Evolutionary conservation across 92 coral and sea anemone genomes (phyloP), one percentile per base, ranked within the genome.

Genomic region (Hydrozoanthus gracilis): DNA sequence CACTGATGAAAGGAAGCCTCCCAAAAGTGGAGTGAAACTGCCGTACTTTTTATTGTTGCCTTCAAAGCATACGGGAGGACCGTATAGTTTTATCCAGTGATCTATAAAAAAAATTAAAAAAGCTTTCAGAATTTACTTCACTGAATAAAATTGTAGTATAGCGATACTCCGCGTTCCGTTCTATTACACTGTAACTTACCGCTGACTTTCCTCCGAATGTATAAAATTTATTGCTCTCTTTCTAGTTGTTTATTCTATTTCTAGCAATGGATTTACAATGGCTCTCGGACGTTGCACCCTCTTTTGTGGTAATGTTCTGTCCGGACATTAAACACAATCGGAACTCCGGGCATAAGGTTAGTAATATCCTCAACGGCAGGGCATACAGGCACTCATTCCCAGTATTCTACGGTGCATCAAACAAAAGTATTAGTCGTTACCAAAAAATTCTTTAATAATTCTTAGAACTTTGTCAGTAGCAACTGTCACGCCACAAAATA

Each of bases 341-440:
- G 74, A 73, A 65, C 83, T 83, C 16, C 84, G 86, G 70, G 85
- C 55, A 66, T 79, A 62, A 11, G 92, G 92, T 61, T 88, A 90
- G 76, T 88, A 91, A 13, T 88, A 66, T 35, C 94, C 94, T 9
- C 88, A 89, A 3, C 80, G 92, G 60, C 94, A 91, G 4, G 94
- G 94, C 8, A 91, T 35, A 48, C 94, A 91, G 6, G 91, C 94
- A 16, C 92, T 92, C 62, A 91, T 85, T 17, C 94, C 94, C 87
- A 68, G 44, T 70, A 83, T 64, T 72, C 87, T 83, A 35, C 12
- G 44, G 18, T 52, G 5, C 35, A 64, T 46, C 47, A 46, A 50
- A 35, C 8, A 44, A 15, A 62, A 82, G 44, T 13, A 47, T 6
- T 0, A 45, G 4, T 45, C 39, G 39, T 27, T 27, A 27, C 39